Base-by-base conservation (phyloP, 64 coral and sea anemone genomes). In the Stichodactyla mertensii region DNA sequence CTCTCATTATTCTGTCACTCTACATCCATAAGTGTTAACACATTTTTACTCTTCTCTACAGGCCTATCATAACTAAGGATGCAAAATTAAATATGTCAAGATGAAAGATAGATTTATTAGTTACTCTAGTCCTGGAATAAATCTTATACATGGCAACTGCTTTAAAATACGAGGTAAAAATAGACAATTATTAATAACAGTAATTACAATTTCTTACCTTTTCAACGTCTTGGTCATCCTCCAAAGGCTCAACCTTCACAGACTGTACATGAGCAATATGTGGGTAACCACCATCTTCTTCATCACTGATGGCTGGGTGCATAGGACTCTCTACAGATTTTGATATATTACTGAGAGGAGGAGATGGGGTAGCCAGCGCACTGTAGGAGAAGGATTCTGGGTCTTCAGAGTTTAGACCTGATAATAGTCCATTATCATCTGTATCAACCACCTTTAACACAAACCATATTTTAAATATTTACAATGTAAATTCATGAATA, bases 181-280 rank as follows among this genome's bases (percentile, higher is more conserved):
- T 45, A 45, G 3, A 45, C 1, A 45, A 45, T 45, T 45, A 45
- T 45, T 45, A 45, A 45, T 45, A 45, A 45, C 36, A 45, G 36
- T 45, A 45, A 45, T 45, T 45, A 45, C 36, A 45, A 4, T 45
- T 45, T 45, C 36, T 71, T 82, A 97, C 88, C 88, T 92, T 84
- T 18, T 97, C 94, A 61, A 89, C 84, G 62, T 87, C 74, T 18
- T 97, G 89, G 71, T 92, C 88, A 16, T 97, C 94, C 64, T 97
- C 94, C 9, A 92, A 61, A 1, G 94, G 94, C n/a, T 97, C 94
- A 0, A 97, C 80, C 67, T 97, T 97, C 31, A 97, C 94, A 61
- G 94, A 92, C 66, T 92, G 91, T 31, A 97, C 94, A 88, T 97
- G 94, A 53, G 94, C 86, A 45, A 97, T 97, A 27, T 87, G 88